Base-by-base conservation (phyloP, 2,797 vertebrate species). In the Poecilia velifera region DNA sequence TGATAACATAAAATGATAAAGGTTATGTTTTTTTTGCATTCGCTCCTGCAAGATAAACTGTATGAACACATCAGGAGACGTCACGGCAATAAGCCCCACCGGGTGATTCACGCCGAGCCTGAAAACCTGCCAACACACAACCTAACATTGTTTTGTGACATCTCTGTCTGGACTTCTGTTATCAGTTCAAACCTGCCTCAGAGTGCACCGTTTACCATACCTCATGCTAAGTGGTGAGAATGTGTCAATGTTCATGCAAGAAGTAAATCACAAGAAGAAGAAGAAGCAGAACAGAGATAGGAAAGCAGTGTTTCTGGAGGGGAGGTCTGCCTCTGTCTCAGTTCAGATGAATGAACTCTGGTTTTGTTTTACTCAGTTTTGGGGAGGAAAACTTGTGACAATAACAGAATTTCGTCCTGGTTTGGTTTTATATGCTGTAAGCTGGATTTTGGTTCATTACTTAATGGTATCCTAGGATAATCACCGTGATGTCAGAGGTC, bases 41-140 rank as follows among this genome's bases (percentile, higher is more conserved):
- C 31, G 14, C 43, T 84, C 59, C 72, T 16, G 6, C 2, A 25
- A 59, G 53, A 76, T 46, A 74, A 82, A 78, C 10, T 64, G 51
- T 36, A 77, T 76, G 25, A 85, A 78, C 68, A 45, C 22, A 22
- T 55, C 72, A 43, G 28, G 68, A 83, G 76, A 62, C 0, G 13
- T 41, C 78, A 6, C 39, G 64, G 43, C 31, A 9, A 22, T 22
- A 51, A 82, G 68, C n/a, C 31, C 76, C 20, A 76, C 10, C 57
- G n/a, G 64, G 74, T 57, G 46, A 84, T 36, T 66, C 36, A 64
- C 3, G 51, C 3, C 31, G 39, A 70, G 5, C 71, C 0, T 76
- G 68, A 59, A 82, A 85, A 81, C 62, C 31, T 22, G 78, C 80
- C 76, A 66, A 0, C 47, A 25, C 7, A 59, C 12, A 74, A 59